Base-by-base conservation (phyloP, 2,888 invertebrate genomes). In the Hirtodrosophila duncani region DNA sequence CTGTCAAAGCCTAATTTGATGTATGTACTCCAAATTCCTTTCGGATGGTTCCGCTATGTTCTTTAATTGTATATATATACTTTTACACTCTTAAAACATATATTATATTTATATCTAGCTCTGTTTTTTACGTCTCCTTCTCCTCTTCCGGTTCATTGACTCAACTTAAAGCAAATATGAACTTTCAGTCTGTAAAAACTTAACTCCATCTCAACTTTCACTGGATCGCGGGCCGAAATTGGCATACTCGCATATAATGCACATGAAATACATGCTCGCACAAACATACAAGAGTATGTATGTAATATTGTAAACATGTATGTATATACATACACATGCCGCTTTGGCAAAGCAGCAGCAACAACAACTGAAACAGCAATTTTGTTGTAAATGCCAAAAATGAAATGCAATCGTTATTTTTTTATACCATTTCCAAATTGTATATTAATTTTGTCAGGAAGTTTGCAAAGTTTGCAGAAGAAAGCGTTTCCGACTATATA, bases 171-270 rank as follows among this genome's bases (percentile, higher is more conserved):
- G 14, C 29, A 37, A 43, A 41, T 56, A 51, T 52, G 51, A 51
- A 51, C 41, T 21, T 24, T 4, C 7, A 5, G 20, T 7, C 4
- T 20, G 11, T 5, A 4, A 11, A 4, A 29, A 31, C 27, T 26
- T 20, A 27, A 21, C 36, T 36, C 18, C 8, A 30, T 27, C 16
- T 52, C 51, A 71, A 72, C 72, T 72, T 72, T 72, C 72, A 70
- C 72, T 72, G 56, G 48, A 64, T 63, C 30, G 52, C 63, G 62
- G 48, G 65, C 65, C 67, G 74, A 78, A 72, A 78, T 60, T 67
- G 53, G 49, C 41, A 63, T 57, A 57, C 57, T 49, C 31, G 49
- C 49, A 49, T 21, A 23, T 20, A 57, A 56, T 37, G 49, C 49
- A 49, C 26, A 23, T 20, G 36, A 36, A 49, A 11, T 42, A 38